Percentiles rank a stretch among this genome's conserved stretches.
These are phyloP conservation scores for Noctua janthe DNA, from an alignment of 2,888 invertebrate genomes.

Conservation along the genomic window DNA sequence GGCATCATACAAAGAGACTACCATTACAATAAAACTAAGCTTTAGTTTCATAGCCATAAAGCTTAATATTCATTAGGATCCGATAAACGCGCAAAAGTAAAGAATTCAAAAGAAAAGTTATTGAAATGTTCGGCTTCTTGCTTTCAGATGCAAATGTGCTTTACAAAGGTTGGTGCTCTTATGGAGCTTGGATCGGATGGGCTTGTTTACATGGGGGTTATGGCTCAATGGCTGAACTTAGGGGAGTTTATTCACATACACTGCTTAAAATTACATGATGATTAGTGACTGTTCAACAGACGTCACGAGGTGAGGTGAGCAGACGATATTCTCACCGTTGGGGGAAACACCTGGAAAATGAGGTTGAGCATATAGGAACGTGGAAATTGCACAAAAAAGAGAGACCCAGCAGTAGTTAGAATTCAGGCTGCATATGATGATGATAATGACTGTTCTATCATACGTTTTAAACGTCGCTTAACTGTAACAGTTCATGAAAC, in stretches of 20 bases:
- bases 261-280: background rate
- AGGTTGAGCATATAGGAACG: no score
- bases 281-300: background rate
- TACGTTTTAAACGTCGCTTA: no score
- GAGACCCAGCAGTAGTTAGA: no score
- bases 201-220: background rate
- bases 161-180: constrained; percentile 13
- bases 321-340: no score
- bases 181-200: background rate
- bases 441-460: background rate
- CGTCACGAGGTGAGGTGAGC: no score
- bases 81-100: constrained; percentile 5
- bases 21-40: background rate
- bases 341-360: no score
- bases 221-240: background rate
- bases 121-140: constrained; percentile 44
- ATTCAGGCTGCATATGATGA: background rate
- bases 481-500: no score
- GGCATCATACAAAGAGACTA: background rate
- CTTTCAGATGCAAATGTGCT: constrained; percentile 40
- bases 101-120: constrained; percentile 45
- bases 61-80: background rate
- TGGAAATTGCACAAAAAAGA: no score
- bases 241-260: background rate
- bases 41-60: background rate